These are phyloP conservation scores for Pongo abelii DNA, from an alignment of 2,113 vertebrate species.

Conservation along the genomic window DNA sequence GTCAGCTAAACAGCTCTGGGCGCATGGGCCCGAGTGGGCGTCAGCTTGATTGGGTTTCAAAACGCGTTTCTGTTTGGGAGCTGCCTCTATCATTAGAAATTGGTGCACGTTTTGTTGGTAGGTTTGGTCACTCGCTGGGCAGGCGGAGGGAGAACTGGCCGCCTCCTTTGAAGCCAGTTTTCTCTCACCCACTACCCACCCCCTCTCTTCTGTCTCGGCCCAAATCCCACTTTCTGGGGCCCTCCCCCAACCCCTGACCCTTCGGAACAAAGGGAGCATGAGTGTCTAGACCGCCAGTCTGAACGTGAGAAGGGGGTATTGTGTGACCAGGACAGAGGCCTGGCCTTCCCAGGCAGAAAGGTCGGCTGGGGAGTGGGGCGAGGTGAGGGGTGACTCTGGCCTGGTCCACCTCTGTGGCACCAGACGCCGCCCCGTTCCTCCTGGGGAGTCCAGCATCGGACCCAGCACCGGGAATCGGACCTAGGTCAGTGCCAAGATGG, in stretches of 20 bases:
- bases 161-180: background rate
- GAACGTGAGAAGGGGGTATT: constrained; percentile 69
- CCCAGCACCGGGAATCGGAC: background rate
- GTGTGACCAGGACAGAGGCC: constrained; percentile 33
- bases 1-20: constrained; percentile 81
- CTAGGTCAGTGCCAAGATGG: background rate
- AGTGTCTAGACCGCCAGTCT: constrained; percentile 77
- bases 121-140: background rate
- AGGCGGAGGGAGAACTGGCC: background rate
- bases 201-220: background rate
- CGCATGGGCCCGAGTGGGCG: constrained; percentile 73
- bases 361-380: background rate
- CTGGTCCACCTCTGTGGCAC: background rate
- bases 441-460: background rate
- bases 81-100: background rate
- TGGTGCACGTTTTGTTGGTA: rapidly evolving
- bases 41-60: constrained; percentile 62
- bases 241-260: constrained; percentile 73
- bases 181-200: background rate
- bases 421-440: background rate
- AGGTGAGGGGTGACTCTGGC: background rate
- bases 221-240: constrained; percentile 73
- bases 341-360: background rate
- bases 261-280: constrained; percentile 72
- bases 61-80: constrained; percentile 45